Evolutionary conservation across 1,140 invertebrate species (phyloP), one percentile per base, ranked within the genome.

Genomic region (Manduca sexta): DNA sequence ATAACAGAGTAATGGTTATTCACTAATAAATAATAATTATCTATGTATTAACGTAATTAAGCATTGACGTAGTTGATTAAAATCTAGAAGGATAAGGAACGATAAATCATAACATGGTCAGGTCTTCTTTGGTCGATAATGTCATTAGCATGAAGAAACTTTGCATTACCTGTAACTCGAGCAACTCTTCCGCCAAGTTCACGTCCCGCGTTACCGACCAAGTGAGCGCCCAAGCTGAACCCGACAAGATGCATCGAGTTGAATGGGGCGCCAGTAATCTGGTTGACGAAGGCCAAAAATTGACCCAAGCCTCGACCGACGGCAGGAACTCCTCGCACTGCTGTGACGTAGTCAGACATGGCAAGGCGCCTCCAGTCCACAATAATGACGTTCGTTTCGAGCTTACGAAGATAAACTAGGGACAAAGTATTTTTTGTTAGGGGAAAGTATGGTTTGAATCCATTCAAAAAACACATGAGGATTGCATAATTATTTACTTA

Each of bases 201-300:
- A 21, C 76, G 63, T 2, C 76, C 78, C 44, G 94, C 92, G 64
- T 96, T 96, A 1, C 95, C 96, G 0, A 95, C 94, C 1, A 97
- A 90, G 66, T 98, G 96, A 2, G 94, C 94, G 0, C 96, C 96
- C 44, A 94, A 77, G 56, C 92, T 93, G 75, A 97, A 97, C 0
- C 96, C 96, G 63, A 98, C 93, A 18, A 98, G 60, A 68, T 98
- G 96, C 47, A 95, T 88, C 55, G 87, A 85, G 16, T 88, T 79
- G 30, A 55, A 70, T 1, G 53, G 34, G 3, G 63, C 54, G 1
- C 69, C 74, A 7, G 65, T 65, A 0, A 56, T 49, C 10, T 37
- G n/a, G 38, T 58, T 63, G 2, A 91, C 49, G 48, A 86, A 86
- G 21, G 82, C 69, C 8, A 91, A 67, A 39, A 86, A 86, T 50